A percentile compares a stretch with the other conserved stretches of the same genome.
Conservation (phyloP, 2,797 vertebrate species). For the Scomberomorus guttatus region DNA sequence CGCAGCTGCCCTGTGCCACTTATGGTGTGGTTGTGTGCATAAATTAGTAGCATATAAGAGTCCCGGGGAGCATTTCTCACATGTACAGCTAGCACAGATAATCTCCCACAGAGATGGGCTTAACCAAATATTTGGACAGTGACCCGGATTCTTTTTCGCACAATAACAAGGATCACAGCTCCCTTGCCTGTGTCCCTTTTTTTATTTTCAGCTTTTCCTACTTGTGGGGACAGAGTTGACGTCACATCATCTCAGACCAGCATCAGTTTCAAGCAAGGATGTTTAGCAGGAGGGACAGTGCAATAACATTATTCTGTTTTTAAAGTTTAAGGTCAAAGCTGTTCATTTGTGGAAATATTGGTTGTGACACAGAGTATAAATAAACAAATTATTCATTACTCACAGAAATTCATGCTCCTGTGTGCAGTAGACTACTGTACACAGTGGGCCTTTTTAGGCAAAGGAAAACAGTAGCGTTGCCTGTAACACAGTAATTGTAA, state of each 20-base stretch:
- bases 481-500: background rate
- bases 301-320: background rate
- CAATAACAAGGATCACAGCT: slow-evolving; percentile 55
- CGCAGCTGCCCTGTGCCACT: slow-evolving; percentile 6
- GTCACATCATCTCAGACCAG: background rate
- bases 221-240: background rate
- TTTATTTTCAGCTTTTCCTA: background rate
- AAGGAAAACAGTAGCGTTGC: background rate
- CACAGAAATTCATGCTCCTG: background rate
- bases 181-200: background rate
- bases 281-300: background rate
- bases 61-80: slow-evolving; percentile 48
- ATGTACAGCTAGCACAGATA: slow-evolving; percentile 58
- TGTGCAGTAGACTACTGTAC: background rate
- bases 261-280: background rate
- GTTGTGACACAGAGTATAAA: background rate
- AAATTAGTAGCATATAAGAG: slow-evolving; percentile 23
- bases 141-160: slow-evolving; percentile 52
- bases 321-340: background rate
- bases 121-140: slow-evolving; percentile 71
- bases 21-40: slow-evolving; percentile 17
- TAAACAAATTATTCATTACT: background rate
- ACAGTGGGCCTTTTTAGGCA: background rate
- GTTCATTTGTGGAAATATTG: background rate
- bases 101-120: slow-evolving; percentile 65